A percentile compares a stretch with the other conserved stretches of the same genome.
These are phyloP conservation scores for Litoditis marina DNA, from an alignment of 2,888 invertebrate genomes.

Conservation along the genomic window DNA sequence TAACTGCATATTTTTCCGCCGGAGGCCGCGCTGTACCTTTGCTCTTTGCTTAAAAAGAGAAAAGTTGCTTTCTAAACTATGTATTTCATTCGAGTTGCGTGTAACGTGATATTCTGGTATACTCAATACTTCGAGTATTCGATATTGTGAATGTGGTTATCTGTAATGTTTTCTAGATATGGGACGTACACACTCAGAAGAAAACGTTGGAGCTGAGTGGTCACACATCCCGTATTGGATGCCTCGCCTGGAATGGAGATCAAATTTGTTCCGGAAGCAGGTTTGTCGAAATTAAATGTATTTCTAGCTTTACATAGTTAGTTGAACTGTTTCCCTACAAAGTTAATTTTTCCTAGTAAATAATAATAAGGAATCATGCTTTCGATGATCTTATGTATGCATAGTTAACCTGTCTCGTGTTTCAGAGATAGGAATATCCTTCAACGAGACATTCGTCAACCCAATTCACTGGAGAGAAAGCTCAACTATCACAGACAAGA, in stretches of 20 bases:
- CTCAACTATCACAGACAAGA: conserved; percentile 91
- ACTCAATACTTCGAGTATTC: too few species aligned
- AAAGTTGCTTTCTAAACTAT: too few species aligned
- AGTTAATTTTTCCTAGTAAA: too few species aligned
- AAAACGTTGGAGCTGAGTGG: conserved; percentile 69
- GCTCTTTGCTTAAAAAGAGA: too few species aligned
- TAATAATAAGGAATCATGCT: too few species aligned
- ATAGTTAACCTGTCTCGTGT: too few species aligned
- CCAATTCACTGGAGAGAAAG: conserved; percentile 72
- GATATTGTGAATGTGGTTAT: background rate
- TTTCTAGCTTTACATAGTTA: too few species aligned
- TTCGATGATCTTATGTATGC: too few species aligned
- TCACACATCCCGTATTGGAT: conserved; percentile 58
- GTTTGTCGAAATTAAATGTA: background rate
- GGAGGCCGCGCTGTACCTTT: too few species aligned
- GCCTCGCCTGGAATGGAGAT: conserved; percentile 62
- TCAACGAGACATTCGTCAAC: conserved; percentile 84
- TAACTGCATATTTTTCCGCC: background rate
- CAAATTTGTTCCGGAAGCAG: conserved; percentile 74
- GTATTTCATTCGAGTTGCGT: too few species aligned
- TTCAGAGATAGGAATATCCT: conserved; percentile 82
- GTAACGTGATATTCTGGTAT: too few species aligned
- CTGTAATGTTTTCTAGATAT: conserved; percentile 72
- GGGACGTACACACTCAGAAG: conserved; percentile 93
- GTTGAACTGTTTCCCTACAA: too few species aligned